These are phyloP conservation scores for Aspiorhynchus laticeps DNA, from an alignment of 2,113 vertebrate species.

Conservation along the genomic window DNA sequence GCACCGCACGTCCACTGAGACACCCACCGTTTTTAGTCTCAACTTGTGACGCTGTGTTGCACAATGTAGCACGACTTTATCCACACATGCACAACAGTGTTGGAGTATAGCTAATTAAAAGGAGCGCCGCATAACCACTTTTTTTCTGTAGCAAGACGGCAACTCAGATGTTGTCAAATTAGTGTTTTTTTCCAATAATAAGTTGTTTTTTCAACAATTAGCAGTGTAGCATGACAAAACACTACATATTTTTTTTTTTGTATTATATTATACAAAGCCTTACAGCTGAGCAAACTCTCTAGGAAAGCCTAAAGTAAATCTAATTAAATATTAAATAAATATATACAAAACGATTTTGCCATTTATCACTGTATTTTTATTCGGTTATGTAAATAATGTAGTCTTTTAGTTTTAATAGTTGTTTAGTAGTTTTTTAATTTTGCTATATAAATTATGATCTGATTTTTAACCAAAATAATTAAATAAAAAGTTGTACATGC, in stretches of 20 bases:
- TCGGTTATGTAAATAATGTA: background rate
- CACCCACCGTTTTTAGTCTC: background rate
- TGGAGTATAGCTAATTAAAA: constrained; percentile 22
- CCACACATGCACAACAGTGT: background rate
- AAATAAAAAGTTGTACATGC: no score
- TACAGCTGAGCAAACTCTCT: background rate
- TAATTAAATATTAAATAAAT: background rate
- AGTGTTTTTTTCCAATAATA: constrained; percentile 1
- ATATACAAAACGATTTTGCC: background rate
- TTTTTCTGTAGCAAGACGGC: background rate
- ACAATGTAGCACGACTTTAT: background rate
- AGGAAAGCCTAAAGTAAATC: background rate
- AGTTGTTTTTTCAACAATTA: constrained; percentile 13
- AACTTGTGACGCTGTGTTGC: background rate
- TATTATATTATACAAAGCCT: background rate
- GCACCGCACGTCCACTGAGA: constrained; percentile 18
- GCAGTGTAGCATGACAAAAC: background rate
- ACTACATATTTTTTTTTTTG: background rate
- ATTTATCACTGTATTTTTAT: background rate
- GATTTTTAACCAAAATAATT: no score
- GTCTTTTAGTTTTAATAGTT: background rate
- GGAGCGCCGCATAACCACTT: background rate
- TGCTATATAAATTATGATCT: no score
- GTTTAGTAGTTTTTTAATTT: background rate
- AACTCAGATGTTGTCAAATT: constrained; percentile 10